Percentiles rank a stretch among this genome's conserved stretches.
phyloP scores from a whole-genome alignment of 2,113 vertebrate genomes.

The Microtus pennsylvanicus region DNA sequence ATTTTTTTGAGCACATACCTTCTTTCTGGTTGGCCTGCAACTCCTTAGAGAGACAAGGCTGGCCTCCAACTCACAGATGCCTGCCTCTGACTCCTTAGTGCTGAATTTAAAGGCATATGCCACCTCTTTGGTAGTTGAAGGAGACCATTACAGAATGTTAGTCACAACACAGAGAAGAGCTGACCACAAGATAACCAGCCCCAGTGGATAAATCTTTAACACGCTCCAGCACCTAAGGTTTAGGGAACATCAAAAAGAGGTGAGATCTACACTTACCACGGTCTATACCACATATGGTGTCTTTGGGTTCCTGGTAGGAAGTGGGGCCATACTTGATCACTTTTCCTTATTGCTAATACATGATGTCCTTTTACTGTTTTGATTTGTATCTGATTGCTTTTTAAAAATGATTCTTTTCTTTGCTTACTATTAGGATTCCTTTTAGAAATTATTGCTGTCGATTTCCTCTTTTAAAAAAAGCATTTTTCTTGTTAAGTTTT shows the following conservation, averaged over 20 bases:
- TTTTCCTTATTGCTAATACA: background rate
- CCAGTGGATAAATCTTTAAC: background rate
- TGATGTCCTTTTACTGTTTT: background rate
- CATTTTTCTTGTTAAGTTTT: background rate
- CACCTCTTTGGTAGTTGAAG: background rate
- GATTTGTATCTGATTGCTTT: background rate
- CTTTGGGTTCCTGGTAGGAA: background rate
- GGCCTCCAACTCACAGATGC: background rate
- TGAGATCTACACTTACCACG: background rate
- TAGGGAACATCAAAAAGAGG: background rate
- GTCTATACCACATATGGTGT: background rate
- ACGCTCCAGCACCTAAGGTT: background rate
- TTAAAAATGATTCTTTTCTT: background rate
- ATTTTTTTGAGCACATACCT: background rate
- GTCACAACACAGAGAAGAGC: background rate
- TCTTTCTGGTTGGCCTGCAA: background rate
- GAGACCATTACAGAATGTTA: background rate
- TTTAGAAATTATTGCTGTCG: background rate
- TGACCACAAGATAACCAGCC: background rate
- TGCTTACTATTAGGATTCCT: background rate
- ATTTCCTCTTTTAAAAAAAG: background rate
- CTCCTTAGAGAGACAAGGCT: background rate
- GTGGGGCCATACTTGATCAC: background rate
- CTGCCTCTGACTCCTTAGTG: background rate
- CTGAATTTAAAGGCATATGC: background rate